Evolutionary conservation across 2,888 invertebrate species (phyloP).

Genomic region (Psylliodes chrysocephalus): DNA sequence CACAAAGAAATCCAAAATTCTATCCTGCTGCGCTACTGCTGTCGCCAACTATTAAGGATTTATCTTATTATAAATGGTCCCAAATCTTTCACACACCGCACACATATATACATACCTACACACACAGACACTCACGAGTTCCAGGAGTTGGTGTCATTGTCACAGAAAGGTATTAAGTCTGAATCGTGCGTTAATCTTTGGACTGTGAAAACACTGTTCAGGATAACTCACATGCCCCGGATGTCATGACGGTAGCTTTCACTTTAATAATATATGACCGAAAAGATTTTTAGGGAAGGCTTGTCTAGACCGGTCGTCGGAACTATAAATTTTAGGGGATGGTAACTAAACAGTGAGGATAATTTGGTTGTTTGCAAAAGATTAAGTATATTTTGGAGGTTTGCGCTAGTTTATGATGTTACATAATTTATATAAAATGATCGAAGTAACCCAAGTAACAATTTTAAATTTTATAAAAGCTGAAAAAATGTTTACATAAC

Average conservation of each 20-base stretch:
- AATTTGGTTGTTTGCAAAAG: too few species aligned
- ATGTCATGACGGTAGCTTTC: background rate
- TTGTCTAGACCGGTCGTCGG: too few species aligned
- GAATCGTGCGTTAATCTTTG: constrained; percentile 9
- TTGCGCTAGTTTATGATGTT: too few species aligned
- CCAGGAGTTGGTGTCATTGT: background rate
- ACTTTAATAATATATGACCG: background rate
- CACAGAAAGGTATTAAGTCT: background rate
- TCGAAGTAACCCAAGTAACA: too few species aligned
- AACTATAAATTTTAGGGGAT: too few species aligned
- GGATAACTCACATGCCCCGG: background rate
- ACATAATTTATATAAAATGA: too few species aligned
- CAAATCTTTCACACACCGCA: background rate
- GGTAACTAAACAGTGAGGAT: too few species aligned
- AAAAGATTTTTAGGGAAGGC: background rate
- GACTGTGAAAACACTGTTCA: background rate
- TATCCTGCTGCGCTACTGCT: background rate
- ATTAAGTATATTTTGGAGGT: too few species aligned
- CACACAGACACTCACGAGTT: background rate
- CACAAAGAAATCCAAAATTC: too few species aligned
- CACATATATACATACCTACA: background rate
- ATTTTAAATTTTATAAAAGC: too few species aligned
- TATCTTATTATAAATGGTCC: background rate
- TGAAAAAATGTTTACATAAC: too few species aligned
- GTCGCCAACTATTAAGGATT: background rate